Base-by-base conservation (phyloP, 1,140 invertebrate genomes). In the honey bee (Apis mellifera) region DNA sequence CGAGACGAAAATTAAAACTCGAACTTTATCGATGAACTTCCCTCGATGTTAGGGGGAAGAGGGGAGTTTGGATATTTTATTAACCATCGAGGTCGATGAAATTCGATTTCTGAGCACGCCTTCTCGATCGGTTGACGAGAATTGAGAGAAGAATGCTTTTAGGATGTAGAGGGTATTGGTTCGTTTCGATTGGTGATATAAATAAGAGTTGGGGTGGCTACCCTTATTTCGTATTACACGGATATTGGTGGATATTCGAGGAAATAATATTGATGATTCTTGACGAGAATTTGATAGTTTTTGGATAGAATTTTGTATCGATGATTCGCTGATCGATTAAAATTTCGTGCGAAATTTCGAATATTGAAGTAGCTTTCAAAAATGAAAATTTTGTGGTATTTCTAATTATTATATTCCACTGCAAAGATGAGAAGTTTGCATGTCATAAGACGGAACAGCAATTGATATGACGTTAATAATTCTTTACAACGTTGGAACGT, bases 1-100 rank as follows among this genome's bases (percentile, higher is more conserved):
- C 42, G 79, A 23, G 17, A 5, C 59, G 50, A 74, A 74, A 42
- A 65, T 74, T 80, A 50, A 50, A 80, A 80, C 26, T 26, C 26
- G 26, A 1, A n/a, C n/a, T 26, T 26, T 26, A 26, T 26, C 26
- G 26, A n/a, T n/a, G n/a, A 42, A 42, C 32, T 42, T 23, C 52
- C 59, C 52, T 68, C 72, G 65, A 68, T 76, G 78, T 12, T 17
- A 2, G 48, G 52, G 4, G 48, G 23, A 11, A 15, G 52, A 26
- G 3, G 32, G 54, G 15, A 12, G 5, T 32, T 66, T 13, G 52
- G 42, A 52, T 59, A 52, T 68, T 55, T 79, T 55, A 55, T 79
- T 62, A 62, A 60, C 23, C 57, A 7, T 9, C 17, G 3, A 32
- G 7, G 2, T 23, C 13, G 26, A 23, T 15, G 15, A n/a, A 65